Base-by-base conservation (phyloP, 2,113 vertebrate species). In the Carassius gibelio region DNA sequence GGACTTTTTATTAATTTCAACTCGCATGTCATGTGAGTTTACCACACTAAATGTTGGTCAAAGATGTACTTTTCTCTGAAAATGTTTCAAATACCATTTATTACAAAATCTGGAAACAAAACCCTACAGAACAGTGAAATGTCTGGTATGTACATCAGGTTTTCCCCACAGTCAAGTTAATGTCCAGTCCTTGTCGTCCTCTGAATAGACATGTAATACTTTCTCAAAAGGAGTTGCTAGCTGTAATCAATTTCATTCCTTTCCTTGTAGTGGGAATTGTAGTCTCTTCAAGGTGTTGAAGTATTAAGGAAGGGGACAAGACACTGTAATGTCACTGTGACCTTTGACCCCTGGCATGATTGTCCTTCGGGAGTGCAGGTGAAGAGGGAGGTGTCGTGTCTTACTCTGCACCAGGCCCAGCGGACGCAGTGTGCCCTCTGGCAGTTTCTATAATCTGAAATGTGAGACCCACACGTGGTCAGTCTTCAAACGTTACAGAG, bases 401-500 rank as follows among this genome's bases (percentile, higher is more conserved):
- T 98, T 97, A 59, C 93, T 94, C 90, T 97, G 95, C 13, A 94
- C 89, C 89, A 98, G 91, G 10, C 95, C 95, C 11, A 98, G 92
- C 66, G 89, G 96, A 89, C 82, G 94, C 92, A 99, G 89, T 17
- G 94, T 92, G 2, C 92, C 72, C 1, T 88, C 90, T 0, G 96
- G 93, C 82, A 98, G 92, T 75, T 96, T 97, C 97, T 99, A 89
- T 42, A n/a, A 69, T 83, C 3, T 34, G 76, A 82, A 88, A 86
- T n/a, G 59, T 82, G 85, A 88, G 64, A 77, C 30, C 11, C 34
- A 11, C 13, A 5, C 50, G 36, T 10, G 34, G 48, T 81, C 61
- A 81, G 59, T 85, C 84, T 79, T 84, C 52, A 71, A 82, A 72
- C 9, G 52, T 82, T 8, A 45, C 42, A 45, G 75, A 68, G 62